Evolutionary conservation across 1,140 invertebrate genomes (phyloP).

Genomic region (Dryas iulia): DNA sequence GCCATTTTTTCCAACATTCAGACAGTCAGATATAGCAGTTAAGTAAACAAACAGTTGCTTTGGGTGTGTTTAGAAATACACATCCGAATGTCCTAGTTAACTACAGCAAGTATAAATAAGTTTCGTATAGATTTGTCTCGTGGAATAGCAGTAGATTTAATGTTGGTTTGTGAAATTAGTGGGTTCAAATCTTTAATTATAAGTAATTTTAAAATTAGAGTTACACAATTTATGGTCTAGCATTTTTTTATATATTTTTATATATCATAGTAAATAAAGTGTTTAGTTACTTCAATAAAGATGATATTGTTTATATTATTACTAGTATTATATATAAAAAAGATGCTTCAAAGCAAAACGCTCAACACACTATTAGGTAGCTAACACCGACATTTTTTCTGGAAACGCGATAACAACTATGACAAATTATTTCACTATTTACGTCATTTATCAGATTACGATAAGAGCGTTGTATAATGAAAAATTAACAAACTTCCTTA

Average conservation of each 20-base stretch:
- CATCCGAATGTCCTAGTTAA: constrained; percentile 19
- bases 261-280: neutral
- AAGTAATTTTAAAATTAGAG: too few relatives aligned
- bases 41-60: neutral
- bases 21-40: neutral
- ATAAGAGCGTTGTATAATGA: constrained; percentile 10
- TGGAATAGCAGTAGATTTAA: neutral
- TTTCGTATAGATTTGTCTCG: neutral
- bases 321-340: neutral
- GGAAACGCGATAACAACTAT: neutral
- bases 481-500: constrained; percentile 14
- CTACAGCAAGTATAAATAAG: neutral
- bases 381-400: constrained; percentile 1
- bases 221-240: too few relatives aligned
- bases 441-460: constrained; percentile 19
- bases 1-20: neutral
- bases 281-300: neutral
- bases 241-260: neutral
- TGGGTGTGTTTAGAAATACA: constrained; percentile 7
- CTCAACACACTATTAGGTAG: neutral
- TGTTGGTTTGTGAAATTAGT: neutral
- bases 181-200: too few relatives aligned
- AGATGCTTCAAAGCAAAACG: neutral
- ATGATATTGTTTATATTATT: neutral
- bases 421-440: constrained; percentile 17